Evolutionary conservation across 2,888 invertebrate species (phyloP).

Genomic region (Encarsia formosa): DNA sequence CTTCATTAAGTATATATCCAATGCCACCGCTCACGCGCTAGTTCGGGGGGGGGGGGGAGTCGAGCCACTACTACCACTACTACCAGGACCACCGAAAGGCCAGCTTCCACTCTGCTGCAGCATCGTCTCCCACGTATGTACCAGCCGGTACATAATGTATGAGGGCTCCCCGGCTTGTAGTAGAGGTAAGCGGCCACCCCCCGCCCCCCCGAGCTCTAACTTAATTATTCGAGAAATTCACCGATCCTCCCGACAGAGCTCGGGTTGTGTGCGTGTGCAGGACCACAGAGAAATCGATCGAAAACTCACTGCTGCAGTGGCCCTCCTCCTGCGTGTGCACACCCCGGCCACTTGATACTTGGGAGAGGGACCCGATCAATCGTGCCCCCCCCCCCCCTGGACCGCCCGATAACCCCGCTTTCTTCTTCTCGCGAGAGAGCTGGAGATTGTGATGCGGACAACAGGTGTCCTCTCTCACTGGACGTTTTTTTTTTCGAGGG

Average conservation of each 20-base stretch:
- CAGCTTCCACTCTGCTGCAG: constrained; percentile 3
- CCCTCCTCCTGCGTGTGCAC: no score
- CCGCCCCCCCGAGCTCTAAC: constrained; percentile 41
- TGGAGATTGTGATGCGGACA: no score
- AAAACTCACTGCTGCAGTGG: constrained; percentile 22
- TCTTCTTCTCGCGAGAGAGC: no score
- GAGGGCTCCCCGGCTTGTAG: constrained; percentile 44
- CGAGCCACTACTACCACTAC: constrained; percentile 25
- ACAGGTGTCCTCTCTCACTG: no score
- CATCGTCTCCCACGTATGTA: constrained; percentile 34
- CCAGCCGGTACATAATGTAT: constrained; percentile 48
- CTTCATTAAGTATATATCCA: constrained; percentile 53
- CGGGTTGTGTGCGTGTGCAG: constrained; percentile 6
- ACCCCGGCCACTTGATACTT: background rate
- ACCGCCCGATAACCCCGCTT: no score
- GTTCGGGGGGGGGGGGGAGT: background rate
- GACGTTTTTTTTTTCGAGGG: no score
- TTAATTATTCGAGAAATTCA: constrained; percentile 53
- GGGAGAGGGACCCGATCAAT: background rate
- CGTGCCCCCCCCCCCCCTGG: background rate
- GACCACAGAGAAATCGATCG: constrained; percentile 37
- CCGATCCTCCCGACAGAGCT: constrained; percentile 37
- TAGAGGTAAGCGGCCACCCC: constrained; percentile 44
- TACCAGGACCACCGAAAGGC: constrained; percentile 21
- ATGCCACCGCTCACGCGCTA: constrained; percentile 38